Conservation (phyloP, 1,140 invertebrate genomes). For the Lamellibrachia luymesi region DNA sequence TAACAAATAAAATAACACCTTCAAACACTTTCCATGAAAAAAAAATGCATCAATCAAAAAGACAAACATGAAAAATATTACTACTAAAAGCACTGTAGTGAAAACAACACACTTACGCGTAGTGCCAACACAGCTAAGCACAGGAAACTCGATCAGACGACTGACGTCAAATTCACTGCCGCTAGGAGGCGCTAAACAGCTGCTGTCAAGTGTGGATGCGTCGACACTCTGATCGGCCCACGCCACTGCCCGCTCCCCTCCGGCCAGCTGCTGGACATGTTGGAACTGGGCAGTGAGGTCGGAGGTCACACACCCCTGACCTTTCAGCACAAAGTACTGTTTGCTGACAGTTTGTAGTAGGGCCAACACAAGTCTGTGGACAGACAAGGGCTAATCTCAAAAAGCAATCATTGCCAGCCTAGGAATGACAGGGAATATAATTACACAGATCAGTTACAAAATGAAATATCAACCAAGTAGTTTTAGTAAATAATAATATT, state of each 20-base stretch:
- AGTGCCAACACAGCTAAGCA: not conserved
- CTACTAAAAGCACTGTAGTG: not conserved
- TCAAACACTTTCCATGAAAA: not conserved
- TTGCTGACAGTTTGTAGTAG: constrained; percentile 14
- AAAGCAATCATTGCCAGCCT: not conserved
- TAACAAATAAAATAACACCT: too few relatives aligned
- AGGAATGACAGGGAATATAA: not conserved
- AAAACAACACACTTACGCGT: not conserved
- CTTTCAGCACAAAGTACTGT: constrained; percentile 18
- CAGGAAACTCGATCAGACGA: not conserved
- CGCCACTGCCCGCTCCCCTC: not conserved
- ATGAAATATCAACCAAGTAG: not conserved
- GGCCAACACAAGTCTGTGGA: constrained; percentile 1
- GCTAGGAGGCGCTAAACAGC: not conserved
- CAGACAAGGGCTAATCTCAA: not conserved
- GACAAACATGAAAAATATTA: too few relatives aligned
- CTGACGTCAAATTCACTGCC: not conserved
- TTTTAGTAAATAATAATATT: not conserved
- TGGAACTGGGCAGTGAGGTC: constrained; percentile 10
- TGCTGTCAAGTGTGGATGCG: not conserved
- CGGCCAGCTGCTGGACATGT: constrained; percentile 7
- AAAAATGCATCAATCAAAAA: too few relatives aligned
- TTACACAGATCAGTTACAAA: not conserved
- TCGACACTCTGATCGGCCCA: constrained; percentile 15
- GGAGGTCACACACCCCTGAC: not conserved